Conservation (phyloP, 2,113 vertebrate genomes). For the Rhabdornis inornatus region DNA sequence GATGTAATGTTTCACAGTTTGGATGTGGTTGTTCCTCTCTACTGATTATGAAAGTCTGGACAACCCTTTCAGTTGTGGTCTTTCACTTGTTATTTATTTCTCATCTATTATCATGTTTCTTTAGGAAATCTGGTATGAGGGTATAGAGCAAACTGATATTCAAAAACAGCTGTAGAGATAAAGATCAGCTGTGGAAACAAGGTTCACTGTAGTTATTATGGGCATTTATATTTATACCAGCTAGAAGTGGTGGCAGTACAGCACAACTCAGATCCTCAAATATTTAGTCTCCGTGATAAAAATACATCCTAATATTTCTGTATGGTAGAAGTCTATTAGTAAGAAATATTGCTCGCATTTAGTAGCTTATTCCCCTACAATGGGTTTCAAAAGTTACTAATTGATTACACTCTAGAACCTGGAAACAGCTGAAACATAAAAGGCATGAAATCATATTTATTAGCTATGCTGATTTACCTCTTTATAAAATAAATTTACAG, state of each 20-base stretch:
- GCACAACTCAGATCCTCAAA: not conserved
- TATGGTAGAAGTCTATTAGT: not conserved
- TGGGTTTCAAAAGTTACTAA: slow-evolving; percentile 8
- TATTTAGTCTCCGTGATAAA: not conserved
- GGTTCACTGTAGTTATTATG: not conserved
- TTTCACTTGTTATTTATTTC: not conserved
- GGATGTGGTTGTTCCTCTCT: not conserved
- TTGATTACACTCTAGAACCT: slow-evolving; percentile 15
- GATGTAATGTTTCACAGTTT: not conserved
- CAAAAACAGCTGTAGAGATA: not conserved
- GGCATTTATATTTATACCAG: not conserved
- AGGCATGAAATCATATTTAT: slow-evolving; percentile 44
- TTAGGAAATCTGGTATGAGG: not conserved
- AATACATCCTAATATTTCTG: not conserved
- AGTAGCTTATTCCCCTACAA: not conserved
- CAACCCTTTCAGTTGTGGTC: not conserved
- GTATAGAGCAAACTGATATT: not conserved
- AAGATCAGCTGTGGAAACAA: not conserved
- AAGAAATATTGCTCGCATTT: not conserved
- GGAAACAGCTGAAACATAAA: slow-evolving; percentile 37
- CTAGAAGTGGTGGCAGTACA: not conserved
- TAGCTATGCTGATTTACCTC: slow-evolving; percentile 34
- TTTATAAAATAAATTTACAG: slow-evolving; percentile 49
- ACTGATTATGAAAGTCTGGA: not conserved
- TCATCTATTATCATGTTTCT: not conserved